phyloP scores from a whole-genome alignment of 2,888 invertebrate genomes.

The Agriotes lineatus region DNA sequence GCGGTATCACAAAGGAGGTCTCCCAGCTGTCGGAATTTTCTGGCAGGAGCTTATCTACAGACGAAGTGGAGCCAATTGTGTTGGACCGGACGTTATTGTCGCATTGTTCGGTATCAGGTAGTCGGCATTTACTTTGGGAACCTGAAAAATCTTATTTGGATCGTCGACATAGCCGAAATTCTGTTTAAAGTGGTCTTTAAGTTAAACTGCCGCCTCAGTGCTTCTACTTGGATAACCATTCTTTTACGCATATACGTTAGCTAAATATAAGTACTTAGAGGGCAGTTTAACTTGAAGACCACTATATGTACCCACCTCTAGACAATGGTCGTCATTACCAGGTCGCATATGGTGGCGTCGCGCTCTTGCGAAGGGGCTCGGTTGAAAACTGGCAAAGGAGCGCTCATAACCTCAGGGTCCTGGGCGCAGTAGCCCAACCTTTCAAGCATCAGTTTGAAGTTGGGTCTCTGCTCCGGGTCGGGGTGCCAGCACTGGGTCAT shows the following conservation, averaged over 20 bases:
- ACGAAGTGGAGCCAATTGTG: slow-evolving; percentile 62
- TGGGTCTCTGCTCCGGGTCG: slow-evolving; percentile 86
- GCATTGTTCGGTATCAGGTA: slow-evolving; percentile 73
- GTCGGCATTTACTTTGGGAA: slow-evolving; percentile 69
- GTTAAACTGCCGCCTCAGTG: too few relatives aligned
- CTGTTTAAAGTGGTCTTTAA: too few relatives aligned
- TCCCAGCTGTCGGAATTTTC: slow-evolving; percentile 73
- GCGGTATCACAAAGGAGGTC: slow-evolving; percentile 74
- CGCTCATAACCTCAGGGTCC: slow-evolving; percentile 87
- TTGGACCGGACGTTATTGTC: slow-evolving; percentile 59
- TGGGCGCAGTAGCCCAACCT: slow-evolving; percentile 86
- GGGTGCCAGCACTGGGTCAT: slow-evolving; percentile 99
- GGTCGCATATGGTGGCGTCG: slow-evolving; percentile 81
- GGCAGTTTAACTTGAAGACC: too few relatives aligned
- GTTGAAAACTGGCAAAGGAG: slow-evolving; percentile 83
- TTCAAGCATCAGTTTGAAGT: slow-evolving; percentile 85
- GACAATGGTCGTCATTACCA: slow-evolving; percentile 69
- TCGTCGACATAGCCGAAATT: too few relatives aligned
- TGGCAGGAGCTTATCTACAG: slow-evolving; percentile 68
- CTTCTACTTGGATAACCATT: too few relatives aligned
- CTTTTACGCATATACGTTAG: too few relatives aligned
- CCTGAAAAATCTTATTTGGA: slow-evolving; percentile 50
- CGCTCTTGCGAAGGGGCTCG: slow-evolving; percentile 79
- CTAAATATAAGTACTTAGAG: too few relatives aligned
- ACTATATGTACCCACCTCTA: slow-evolving; percentile 67